Base-by-base conservation (phyloP, 1,140 invertebrate genomes). In the Chrysomallon squamiferum region DNA sequence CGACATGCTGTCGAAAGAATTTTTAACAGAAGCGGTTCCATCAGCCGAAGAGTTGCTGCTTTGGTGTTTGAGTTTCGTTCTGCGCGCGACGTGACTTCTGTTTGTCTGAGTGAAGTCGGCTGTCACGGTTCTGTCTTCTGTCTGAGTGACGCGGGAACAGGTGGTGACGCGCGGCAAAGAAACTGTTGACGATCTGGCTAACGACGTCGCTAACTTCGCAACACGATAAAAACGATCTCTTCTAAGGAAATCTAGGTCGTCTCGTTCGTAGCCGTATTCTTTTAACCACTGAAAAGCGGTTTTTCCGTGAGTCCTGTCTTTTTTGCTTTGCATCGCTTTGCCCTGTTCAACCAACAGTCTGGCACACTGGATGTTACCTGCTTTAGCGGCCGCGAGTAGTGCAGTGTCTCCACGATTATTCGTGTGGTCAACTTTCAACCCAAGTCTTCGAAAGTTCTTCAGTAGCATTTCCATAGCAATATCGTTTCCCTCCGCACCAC, bases 401-500 rank as follows among this genome's bases (percentile, higher is more conserved):
- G 80, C 78, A 2, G 80, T 79, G 54, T 71, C 73, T 0, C 80
- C 80, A 2, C 75, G 71, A 27, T 76, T 69, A 59, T 82, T 82
- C 1, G 43, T 45, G 45, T 72, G 66, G 54, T 82, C 78, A 11
- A 82, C 70, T 27, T 69, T 70, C 15, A 82, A 61, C 6, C 79
- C 79, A 0, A 81, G 70, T 22, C 79, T 64, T 13, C 79, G 71
- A 59, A 81, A 81, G 45, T 72, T 70, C 32, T 73, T 71, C 3
- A 74, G 58, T 5, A 81, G 60, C 15, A 77, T 71, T 45, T 79
- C 73, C 7, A 71, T 72, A 15, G 71, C 77, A 15, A 75, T 66
- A 52, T 81, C 77, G 41, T 81, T 79, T 13, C 80, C 80, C 25
- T 81, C 78, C 65, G 66, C 74, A 6, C 77, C 68, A 45, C 80